Evolutionary conservation across 2,888 invertebrate species (phyloP), one percentile per base, ranked within the genome.

Genomic region (Perizoma affinitatum): DNA sequence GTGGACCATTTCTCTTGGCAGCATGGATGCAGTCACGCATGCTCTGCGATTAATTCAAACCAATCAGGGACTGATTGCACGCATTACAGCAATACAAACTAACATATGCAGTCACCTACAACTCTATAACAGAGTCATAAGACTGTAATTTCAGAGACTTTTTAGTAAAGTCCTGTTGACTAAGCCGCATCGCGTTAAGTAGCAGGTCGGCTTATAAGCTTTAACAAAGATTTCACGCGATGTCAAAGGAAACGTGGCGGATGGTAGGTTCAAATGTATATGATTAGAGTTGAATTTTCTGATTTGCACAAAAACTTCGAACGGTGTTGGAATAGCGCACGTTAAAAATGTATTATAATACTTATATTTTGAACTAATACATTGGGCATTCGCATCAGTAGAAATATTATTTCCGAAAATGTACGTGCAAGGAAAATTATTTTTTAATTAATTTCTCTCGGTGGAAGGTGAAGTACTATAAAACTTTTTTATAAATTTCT

Each of bases 61-160:
- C 91, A 91, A 91, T 91, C 90, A 90, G 84, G 80, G 83, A 75
- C 83, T 90, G 88, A 90, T 91, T 90, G 90, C 88, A 90, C 88
- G 90, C 89, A 89, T 90, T 90, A 90, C 73, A 74, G 71, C 69
- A 76, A 79, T 77, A 84, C 87, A 80, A 83, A 82, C 66, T 80
- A 78, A 79, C 62, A 65, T 57, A 61, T 81, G 70, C 83, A 56
- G 46, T 42, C 52, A 34, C 46, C 46, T 53, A 61, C 53, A 55
- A 44, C 75, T 69, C 76, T 86, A 82, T 61, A 6, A 3, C 34
- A 63, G 54, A 4, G 22, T 1, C 34, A 67, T 81, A 86, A 74
- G 67, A 75, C 55, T 58, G 8, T 73, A 67, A 74, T 73, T 83
- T 5, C 33, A 7, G 4, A 49, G 41, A 9, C 34, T 45, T 38